Evolutionary conservation across 2,797 vertebrate genomes (phyloP).

Genomic region (Oreochromis grahami): DNA sequence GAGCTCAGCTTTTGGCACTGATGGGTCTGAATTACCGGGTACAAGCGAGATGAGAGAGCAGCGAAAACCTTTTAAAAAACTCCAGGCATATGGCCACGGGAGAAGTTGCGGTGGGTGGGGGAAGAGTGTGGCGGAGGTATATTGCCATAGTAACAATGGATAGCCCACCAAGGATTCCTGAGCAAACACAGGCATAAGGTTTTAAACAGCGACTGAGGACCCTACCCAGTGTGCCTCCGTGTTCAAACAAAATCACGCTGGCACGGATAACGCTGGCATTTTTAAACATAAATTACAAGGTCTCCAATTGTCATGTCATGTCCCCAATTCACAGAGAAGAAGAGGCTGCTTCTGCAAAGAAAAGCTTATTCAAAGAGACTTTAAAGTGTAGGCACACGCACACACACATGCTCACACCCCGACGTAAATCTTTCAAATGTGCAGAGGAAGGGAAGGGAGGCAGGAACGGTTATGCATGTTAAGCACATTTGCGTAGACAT

Average conservation of each 20-base stretch:
- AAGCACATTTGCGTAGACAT: slow-evolving; percentile 63
- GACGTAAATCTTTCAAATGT: slow-evolving; percentile 63
- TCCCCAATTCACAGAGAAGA: slow-evolving; percentile 53
- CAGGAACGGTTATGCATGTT: slow-evolving; percentile 40
- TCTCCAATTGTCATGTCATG: slow-evolving; percentile 65
- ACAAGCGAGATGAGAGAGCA: slow-evolving; percentile 45
- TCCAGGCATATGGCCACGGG: slow-evolving; percentile 45
- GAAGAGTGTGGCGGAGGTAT: neutral
- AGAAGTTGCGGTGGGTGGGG: slow-evolving; percentile 23
- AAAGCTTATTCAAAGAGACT: slow-evolving; percentile 60
- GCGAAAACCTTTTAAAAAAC: slow-evolving; percentile 9
- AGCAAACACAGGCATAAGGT: slow-evolving; percentile 51
- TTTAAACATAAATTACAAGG: slow-evolving; percentile 70
- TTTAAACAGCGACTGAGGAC: slow-evolving; percentile 28
- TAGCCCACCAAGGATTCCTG: slow-evolving; percentile 57
- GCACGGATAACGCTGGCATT: slow-evolving; percentile 50
- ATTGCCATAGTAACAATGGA: slow-evolving; percentile 70
- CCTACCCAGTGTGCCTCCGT: slow-evolving; percentile 12
- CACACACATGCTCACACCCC: slow-evolving; percentile 15
- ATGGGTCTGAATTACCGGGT: slow-evolving; percentile 40
- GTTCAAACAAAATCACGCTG: slow-evolving; percentile 52
- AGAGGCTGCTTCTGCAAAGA: slow-evolving; percentile 34
- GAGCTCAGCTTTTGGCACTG: slow-evolving; percentile 41
- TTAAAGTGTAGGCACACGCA: slow-evolving; percentile 47
- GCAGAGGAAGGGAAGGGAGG: slow-evolving; percentile 22